Percentiles rank a stretch among this genome's conserved stretches.
Conservation (phyloP, 1,140 invertebrate species). For the Drosophila sulfurigaster region DNA sequence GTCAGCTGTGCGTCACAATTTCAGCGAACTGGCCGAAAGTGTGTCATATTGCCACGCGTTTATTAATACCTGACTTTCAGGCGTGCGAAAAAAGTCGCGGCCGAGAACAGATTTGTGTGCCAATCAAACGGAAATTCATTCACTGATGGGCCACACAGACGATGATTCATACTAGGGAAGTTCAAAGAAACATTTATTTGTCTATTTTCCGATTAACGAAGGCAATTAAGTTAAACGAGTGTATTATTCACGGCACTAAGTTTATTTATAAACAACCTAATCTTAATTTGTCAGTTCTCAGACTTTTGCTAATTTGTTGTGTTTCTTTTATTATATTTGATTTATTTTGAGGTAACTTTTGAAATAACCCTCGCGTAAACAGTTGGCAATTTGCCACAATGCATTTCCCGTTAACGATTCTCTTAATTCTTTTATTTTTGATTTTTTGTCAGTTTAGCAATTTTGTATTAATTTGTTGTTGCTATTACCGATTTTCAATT, state of each 20-base stretch:
- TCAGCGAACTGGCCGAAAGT: slow-evolving; percentile 60
- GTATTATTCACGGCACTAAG: not conserved
- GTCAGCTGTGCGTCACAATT: slow-evolving; percentile 71
- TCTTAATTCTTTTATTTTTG: slow-evolving; percentile 24
- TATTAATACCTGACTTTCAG: slow-evolving; percentile 71
- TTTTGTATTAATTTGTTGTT: slow-evolving; percentile 45
- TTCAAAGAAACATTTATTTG: slow-evolving; percentile 4
- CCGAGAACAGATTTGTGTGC: slow-evolving; percentile 51
- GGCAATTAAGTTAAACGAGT: slow-evolving; percentile 1
- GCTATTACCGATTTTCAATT: slow-evolving; percentile 67
- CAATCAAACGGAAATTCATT: slow-evolving; percentile 61
- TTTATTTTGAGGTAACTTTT: not conserved
- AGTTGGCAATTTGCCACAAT: slow-evolving; percentile 66
- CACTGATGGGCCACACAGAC: slow-evolving; percentile 1
- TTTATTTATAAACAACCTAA: not conserved
- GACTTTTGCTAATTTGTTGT: not conserved
- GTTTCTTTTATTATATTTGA: not conserved
- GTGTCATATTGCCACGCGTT: slow-evolving; percentile 72
- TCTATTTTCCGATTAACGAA: not conserved
- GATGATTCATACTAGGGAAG: slow-evolving; percentile 50
- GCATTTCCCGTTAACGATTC: slow-evolving; percentile 49
- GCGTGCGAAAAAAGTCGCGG: slow-evolving; percentile 42
- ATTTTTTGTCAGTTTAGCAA: slow-evolving; percentile 44
- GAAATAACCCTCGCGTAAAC: slow-evolving; percentile 8
- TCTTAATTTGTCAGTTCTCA: not conserved